A percentile compares a stretch with the other conserved stretches of the same genome.
Conservation (phyloP, 2,888 invertebrate genomes). For the Timema cristinae region DNA sequence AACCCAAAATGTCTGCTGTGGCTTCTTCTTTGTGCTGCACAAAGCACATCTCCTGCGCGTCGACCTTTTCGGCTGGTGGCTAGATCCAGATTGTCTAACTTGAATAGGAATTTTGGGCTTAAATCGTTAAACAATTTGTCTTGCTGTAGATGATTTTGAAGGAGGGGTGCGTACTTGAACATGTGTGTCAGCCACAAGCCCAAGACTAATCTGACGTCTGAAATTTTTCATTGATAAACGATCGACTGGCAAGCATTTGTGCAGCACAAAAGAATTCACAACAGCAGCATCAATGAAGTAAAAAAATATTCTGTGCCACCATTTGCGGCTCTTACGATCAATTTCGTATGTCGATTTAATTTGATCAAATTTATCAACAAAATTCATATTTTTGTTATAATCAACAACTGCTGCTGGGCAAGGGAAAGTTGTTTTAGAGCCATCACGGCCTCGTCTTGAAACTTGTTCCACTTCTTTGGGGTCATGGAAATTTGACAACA, state of each 20-base stretch:
- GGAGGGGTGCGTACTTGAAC: conserved; percentile 12
- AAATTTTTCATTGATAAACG: neutral
- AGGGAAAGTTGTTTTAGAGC: conserved; percentile 30
- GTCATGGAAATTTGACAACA: conserved; percentile 37
- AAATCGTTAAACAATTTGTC: conserved; percentile 24
- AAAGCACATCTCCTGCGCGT: conserved; percentile 30
- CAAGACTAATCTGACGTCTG: conserved; percentile 24
- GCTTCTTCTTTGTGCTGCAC: conserved; percentile 31
- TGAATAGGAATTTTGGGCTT: conserved; percentile 19
- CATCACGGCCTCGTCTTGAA: conserved; percentile 32
- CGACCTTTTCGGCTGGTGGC: conserved; percentile 32
- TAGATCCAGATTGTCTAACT: conserved; percentile 19
- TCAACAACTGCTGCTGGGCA: conserved; percentile 36
- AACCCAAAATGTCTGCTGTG: conserved; percentile 32
- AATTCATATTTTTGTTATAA: conserved; percentile 38
- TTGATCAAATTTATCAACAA: conserved; percentile 39
- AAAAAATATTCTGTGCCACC: conserved; percentile 38
- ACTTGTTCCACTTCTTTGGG: conserved; percentile 31
- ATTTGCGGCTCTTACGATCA: conserved; percentile 38
- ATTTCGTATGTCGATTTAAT: conserved; percentile 37
- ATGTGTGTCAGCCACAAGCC: neutral
- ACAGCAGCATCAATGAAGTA: conserved; percentile 36
- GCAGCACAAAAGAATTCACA: conserved; percentile 25
- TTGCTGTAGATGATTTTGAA: conserved; percentile 2
- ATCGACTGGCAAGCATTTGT: no score